Base-by-base conservation (phyloP, 2,797 vertebrate species). In the Anomalospiza imberbis region DNA sequence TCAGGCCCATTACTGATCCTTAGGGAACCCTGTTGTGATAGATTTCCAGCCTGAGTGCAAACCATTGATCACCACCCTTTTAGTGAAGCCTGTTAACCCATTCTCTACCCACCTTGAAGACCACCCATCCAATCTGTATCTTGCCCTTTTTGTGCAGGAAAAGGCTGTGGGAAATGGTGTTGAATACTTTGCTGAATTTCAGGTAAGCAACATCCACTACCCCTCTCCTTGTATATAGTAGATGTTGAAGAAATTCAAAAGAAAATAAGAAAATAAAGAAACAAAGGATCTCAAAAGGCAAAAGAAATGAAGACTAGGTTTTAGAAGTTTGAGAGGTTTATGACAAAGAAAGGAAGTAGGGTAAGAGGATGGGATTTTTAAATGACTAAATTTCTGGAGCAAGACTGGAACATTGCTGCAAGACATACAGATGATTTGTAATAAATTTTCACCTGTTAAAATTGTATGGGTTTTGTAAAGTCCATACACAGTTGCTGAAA, bases 401-500 rank as follows among this genome's bases (percentile, higher is more conserved):
- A 0, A 72, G 24, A 63, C 5, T 29, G n/a, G 51, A 18, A 66
- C 3, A 31, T 57, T 65, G 31, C 31, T 66, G n/a, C 9, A 66
- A 91, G 11, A 68, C 1, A 22, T 55, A 40, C 3, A 17, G 16
- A 6, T 55, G 7, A 42, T 44, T 73, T 73, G 13, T 16, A 54
- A 36, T 34, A 2, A n/a, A 18, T 44, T 90, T 93, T 67, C 31
- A 42, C 31, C 8, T 65, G 7, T 19, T 73, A 16, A n/a, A 20
- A 3, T 28, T 71, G 12, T 10, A 4, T 42, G 3, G 3, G 14
- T 63, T 92, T 54, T 66, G 6, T 60, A 21, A 76, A 19, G 5
- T 73, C 20, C 9, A 17, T 0, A 0, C 13, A 63, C 9, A 29
- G 24, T 6, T 80, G n/a, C 7, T 73, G 38, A 70, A 74, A 38